Conservation (phyloP, 2,888 invertebrate genomes). For the Cartodere bifasciata region DNA sequence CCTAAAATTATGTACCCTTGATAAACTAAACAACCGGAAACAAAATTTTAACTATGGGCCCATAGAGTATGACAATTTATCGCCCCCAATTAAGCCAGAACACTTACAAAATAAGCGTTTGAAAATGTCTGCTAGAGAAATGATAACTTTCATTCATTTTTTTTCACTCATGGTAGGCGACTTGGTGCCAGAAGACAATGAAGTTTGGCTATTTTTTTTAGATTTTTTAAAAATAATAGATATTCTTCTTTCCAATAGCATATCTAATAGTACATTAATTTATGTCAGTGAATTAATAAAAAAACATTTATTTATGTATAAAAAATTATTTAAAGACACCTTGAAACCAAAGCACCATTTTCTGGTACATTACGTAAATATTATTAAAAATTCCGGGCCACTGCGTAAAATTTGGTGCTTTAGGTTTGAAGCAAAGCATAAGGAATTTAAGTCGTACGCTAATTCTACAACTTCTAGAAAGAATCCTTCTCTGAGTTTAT, state of each 20-base stretch:
- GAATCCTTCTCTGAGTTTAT: background rate
- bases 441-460: conserved; percentile 2
- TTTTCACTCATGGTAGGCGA: conserved; percentile 4
- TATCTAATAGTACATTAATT: background rate
- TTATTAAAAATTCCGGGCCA: conserved; percentile 4
- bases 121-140: conserved; percentile 9
- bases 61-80: conserved; percentile 7
- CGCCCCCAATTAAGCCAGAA: conserved; percentile 3
- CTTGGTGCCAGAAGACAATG: conserved; percentile 4
- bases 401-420: conserved; percentile 2
- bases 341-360: conserved; percentile 4
- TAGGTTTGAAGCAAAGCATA: conserved; percentile 3
- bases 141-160: conserved; percentile 7
- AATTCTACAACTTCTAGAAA: conserved; percentile 1
- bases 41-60: conserved; percentile 7
- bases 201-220: conserved; percentile 6
- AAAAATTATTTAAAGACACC: conserved; percentile 2
- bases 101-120: conserved; percentile 1
- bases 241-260: conserved; percentile 1
- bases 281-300: background rate
- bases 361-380: conserved; percentile 1
- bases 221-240: conserved; percentile 4
- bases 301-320: conserved; percentile 2
- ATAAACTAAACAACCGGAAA: conserved; percentile 4
- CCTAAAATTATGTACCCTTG: conserved; percentile 1